phyloP scores from a whole-genome alignment of 37 sponge, comb jelly and placozoan species.

The Beroe ovata region DNA sequence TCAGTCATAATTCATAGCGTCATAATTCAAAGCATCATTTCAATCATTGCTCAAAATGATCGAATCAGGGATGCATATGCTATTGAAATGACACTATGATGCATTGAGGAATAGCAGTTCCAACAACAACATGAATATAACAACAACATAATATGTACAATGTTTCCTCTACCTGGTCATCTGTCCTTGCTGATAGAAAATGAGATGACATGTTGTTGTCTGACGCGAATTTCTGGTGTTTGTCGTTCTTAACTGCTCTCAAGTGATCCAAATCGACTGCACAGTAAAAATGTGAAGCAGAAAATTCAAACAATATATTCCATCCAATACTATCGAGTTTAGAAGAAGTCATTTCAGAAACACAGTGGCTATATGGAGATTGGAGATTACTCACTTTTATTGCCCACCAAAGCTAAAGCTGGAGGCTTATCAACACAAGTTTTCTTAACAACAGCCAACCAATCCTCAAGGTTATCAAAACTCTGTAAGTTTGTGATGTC shows the following conservation, averaged over 20 bases:
- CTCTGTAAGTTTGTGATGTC: conserved; percentile 93
- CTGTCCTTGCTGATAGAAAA: conserved; percentile 89
- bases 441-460: conserved; percentile 76
- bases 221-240: conserved; percentile 81
- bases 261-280: conserved; percentile 88
- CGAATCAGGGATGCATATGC: too few relatives aligned
- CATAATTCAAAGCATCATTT: too few relatives aligned
- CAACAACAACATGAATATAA: too few relatives aligned
- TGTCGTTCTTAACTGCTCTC: conserved; percentile 83
- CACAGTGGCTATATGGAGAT: too few relatives aligned
- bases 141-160: too few relatives aligned
- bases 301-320: not conserved
- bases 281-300: not conserved
- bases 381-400: conserved; percentile 78
- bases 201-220: conserved; percentile 76
- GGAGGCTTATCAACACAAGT: conserved; percentile 72
- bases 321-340: not conserved
- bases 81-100: too few relatives aligned
- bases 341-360: not conserved
- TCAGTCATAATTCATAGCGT: too few relatives aligned
- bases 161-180: conserved; percentile 90
- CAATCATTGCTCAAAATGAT: too few relatives aligned
- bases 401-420: conserved; percentile 83
- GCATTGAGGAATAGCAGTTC: too few relatives aligned
- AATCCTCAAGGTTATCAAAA: conserved; percentile 94